A percentile compares a stretch with the other conserved stretches of the same genome.
Conservation (phyloP, 2,113 vertebrate species). For the Ancistrus triradiatus region DNA sequence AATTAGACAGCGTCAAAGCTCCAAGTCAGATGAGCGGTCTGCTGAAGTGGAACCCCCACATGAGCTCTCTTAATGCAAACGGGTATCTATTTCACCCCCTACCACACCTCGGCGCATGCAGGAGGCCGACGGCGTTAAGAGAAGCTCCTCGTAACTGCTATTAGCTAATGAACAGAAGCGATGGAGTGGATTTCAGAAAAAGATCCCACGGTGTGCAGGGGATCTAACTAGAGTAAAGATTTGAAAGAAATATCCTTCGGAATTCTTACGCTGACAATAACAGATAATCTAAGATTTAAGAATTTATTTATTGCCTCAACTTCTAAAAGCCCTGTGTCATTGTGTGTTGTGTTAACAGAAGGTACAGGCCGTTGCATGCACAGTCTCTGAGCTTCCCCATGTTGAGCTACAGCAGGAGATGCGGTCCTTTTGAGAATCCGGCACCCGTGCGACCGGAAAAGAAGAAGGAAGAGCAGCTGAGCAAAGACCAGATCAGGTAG, state of each 20-base stretch:
- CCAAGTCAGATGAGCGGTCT: slow-evolving; percentile 30
- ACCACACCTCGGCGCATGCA: slow-evolving; percentile 36
- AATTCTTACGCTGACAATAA: too few relatives aligned
- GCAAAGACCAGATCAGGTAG: slow-evolving; percentile 32
- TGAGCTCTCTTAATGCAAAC: slow-evolving; percentile 35
- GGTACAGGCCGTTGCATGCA: slow-evolving; percentile 74
- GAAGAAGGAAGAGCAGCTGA: slow-evolving; percentile 26
- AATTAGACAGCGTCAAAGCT: slow-evolving; percentile 50
- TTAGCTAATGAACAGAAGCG: slow-evolving; percentile 59
- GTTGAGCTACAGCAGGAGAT: slow-evolving; percentile 68
- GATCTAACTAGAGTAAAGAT: too few relatives aligned
- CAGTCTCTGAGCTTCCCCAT: slow-evolving; percentile 77
- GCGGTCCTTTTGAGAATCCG: slow-evolving; percentile 75
- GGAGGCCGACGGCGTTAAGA: slow-evolving; percentile 44
- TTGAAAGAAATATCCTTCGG: too few relatives aligned
- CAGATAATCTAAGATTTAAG: too few relatives aligned
- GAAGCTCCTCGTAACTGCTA: slow-evolving; percentile 54
- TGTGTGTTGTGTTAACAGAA: slow-evolving; percentile 61
- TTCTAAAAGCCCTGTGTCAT: too few relatives aligned
- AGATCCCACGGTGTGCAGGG: too few relatives aligned
- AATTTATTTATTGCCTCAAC: too few relatives aligned
- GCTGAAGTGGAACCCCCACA: slow-evolving; percentile 43
- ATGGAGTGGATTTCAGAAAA: too few relatives aligned
- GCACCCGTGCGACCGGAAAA: slow-evolving; percentile 45
- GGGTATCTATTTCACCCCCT: slow-evolving; percentile 54